Evolutionary conservation across 2,113 vertebrate genomes (phyloP), one percentile per base, ranked within the genome.

Genomic region (Synchiropus splendidus): DNA sequence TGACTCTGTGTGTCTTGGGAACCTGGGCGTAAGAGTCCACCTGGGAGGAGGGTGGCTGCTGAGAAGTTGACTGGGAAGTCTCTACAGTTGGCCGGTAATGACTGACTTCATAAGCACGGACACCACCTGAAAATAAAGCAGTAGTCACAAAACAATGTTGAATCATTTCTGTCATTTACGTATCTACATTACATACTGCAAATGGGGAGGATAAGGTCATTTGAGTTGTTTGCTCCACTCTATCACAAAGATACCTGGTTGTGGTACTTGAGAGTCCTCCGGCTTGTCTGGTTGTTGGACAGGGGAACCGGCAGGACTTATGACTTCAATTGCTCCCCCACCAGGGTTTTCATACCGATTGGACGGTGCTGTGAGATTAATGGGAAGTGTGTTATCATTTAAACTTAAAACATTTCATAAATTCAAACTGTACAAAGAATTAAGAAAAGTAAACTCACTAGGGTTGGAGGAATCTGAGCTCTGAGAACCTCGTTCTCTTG

Each of bases 391-490:
- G 34, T 57, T 48, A 48, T 2, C 6, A 31, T 17, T 41, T 9
- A 10, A 31, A 10, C 12, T 51, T 8, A 4, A 27, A 27, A 27
- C 4, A 27, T 27, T 4, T 27, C n/a, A n/a, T n/a, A n/a, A n/a
- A 8, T 27, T 27, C 21, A 27, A 27, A 8, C 21, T n/a, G n/a
- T n/a, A n/a, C n/a, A n/a, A n/a, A n/a, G n/a, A n/a, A n/a, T n/a
- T 16, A 32, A 16, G 10, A 43, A 2, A 34, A 17, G 4, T 31
- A 42, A 16, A 90, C 94, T 82, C 82, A 98, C 95, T 80, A 77
- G 90, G 95, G 83, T 91, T 87, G 11, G 93, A 95, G 52, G 92
- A 96, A 83, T 97, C 92, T 2, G 91, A 96, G 72, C 92, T 94
- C 67, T 97, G 94, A 39, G 92, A 94, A 75, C 90, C 85, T 58